phyloP scores from a whole-genome alignment of 2,113 vertebrate genomes.

The Gopherus evgoodei region DNA sequence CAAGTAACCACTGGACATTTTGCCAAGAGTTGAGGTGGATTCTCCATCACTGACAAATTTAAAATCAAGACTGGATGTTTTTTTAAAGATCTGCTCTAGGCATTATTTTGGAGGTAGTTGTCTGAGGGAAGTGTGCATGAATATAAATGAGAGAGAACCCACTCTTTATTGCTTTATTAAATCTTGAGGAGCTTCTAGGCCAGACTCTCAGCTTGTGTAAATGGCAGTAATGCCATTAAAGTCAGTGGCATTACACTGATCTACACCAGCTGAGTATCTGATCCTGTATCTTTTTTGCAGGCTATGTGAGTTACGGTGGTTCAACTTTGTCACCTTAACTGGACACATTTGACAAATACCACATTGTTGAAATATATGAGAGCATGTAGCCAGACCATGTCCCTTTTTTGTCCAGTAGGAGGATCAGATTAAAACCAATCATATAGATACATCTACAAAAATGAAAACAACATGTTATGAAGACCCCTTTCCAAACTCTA shows the following conservation, averaged over 20 bases:
- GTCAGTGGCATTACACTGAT: background rate
- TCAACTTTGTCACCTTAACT: background rate
- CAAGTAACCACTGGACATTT: too few relatives aligned
- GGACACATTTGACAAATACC: background rate
- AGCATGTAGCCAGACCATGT: background rate
- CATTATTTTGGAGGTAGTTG: too few relatives aligned
- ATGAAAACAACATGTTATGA: background rate
- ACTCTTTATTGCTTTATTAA: background rate
- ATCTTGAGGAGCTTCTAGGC: background rate
- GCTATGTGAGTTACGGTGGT: background rate
- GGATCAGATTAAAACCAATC: background rate
- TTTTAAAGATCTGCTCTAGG: too few relatives aligned
- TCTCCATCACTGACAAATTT: too few relatives aligned
- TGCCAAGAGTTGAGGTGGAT: too few relatives aligned
- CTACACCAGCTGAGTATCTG: background rate
- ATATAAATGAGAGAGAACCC: background rate
- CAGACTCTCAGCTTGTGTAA: background rate
- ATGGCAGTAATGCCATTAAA: background rate
- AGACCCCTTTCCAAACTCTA: background rate
- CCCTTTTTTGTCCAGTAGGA: background rate
- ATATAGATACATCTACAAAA: background rate
- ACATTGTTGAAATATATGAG: background rate
- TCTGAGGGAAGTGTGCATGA: background rate
- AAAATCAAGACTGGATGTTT: too few relatives aligned
- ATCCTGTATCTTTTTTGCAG: background rate